Evolutionary conservation across 2,113 vertebrate species (phyloP).

Genomic region (Epinephelus cyanopodus): DNA sequence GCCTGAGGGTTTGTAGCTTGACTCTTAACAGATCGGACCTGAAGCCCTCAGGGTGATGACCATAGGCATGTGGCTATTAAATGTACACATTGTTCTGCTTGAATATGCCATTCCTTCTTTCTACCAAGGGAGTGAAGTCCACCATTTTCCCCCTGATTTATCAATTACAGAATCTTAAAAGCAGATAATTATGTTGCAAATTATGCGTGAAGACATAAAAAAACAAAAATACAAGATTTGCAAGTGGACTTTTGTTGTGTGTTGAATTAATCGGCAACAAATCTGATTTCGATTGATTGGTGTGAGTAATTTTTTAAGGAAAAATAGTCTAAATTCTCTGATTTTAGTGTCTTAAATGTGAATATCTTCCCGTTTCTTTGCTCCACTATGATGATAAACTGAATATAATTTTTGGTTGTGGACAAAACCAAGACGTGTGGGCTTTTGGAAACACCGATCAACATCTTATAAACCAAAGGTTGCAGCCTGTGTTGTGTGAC

Average conservation of each 20-base stretch:
- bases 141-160: not conserved
- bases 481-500: not conserved
- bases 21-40: conserved; percentile 37
- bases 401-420: too few species aligned
- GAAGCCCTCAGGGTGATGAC: conserved; percentile 42
- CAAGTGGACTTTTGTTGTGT: not conserved
- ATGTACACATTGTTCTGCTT: conserved; percentile 35
- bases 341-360: too few species aligned
- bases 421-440: too few species aligned
- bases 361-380: too few species aligned
- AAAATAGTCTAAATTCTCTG: too few species aligned
- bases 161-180: not conserved
- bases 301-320: too few species aligned
- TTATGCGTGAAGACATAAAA: not conserved
- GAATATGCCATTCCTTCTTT: conserved; percentile 30
- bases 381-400: too few species aligned
- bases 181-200: not conserved
- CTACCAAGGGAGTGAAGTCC: conserved; percentile 12
- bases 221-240: not conserved
- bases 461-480: too few species aligned
- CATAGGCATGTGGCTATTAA: conserved; percentile 38
- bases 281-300: too few species aligned
- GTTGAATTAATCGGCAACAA: too few species aligned
- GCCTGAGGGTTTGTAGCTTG: conserved; percentile 11
- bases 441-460: too few species aligned